Evolutionary conservation across 2,113 vertebrate genomes (phyloP).

Genomic region (Archilochus colubris): DNA sequence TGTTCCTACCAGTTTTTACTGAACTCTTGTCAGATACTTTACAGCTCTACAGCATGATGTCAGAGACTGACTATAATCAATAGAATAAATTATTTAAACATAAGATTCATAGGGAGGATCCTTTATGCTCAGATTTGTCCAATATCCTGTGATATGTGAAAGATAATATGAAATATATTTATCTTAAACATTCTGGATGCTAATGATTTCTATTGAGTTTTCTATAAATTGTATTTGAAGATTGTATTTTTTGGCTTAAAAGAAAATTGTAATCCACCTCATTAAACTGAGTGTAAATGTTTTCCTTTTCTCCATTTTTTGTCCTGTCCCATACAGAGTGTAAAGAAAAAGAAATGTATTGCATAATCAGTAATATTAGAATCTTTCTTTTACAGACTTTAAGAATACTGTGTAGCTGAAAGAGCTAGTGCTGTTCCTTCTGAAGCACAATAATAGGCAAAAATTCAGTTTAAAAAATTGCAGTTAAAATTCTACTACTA

Average conservation of each 20-base stretch:
- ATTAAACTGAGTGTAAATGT: background rate
- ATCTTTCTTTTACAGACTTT: background rate
- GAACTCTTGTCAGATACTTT: background rate
- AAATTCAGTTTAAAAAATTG: background rate
- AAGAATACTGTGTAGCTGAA: background rate
- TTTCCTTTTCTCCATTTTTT: background rate
- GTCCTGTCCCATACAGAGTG: background rate
- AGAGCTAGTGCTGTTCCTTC: background rate
- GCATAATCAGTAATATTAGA: background rate
- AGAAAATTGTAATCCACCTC: background rate
- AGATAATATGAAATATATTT: background rate
- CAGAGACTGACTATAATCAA: background rate
- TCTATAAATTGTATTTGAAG: background rate
- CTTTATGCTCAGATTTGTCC: background rate
- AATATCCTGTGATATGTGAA: background rate
- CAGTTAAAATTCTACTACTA: background rate
- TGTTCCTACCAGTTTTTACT: background rate
- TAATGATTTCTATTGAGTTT: background rate
- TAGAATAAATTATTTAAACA: background rate
- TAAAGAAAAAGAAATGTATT: background rate
- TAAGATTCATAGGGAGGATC: background rate
- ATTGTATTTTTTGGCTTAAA: background rate
- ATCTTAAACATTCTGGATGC: background rate
- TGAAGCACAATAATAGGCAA: background rate
- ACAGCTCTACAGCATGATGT: background rate